Evolutionary conservation across 2,113 vertebrate genomes (phyloP).

Genomic region (Circaetus cinerascens): DNA sequence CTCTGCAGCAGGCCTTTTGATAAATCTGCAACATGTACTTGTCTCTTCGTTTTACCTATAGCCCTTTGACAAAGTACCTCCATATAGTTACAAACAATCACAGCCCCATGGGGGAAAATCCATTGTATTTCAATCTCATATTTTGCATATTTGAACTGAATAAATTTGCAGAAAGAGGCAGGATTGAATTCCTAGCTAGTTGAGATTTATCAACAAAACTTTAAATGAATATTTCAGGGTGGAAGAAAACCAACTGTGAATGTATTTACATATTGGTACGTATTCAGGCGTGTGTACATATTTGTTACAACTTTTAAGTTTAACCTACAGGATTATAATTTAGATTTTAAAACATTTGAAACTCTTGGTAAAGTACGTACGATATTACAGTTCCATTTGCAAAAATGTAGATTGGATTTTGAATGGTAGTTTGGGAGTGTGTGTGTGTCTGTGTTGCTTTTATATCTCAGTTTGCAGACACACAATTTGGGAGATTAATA

Average conservation of each 20-base stretch:
- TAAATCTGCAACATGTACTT: constrained; percentile 22
- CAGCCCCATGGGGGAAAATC: not conserved
- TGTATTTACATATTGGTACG: too few species aligned
- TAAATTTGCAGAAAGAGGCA: not conserved
- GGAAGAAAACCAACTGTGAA: not conserved
- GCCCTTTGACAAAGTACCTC: not conserved
- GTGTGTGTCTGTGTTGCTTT: not conserved
- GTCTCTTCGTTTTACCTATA: constrained; percentile 36
- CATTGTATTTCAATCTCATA: not conserved
- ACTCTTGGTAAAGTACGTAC: not conserved
- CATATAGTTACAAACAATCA: constrained; percentile 28
- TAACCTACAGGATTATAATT: not conserved
- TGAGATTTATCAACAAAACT: not conserved
- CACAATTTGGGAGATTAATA: not conserved
- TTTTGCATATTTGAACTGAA: not conserved
- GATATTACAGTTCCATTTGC: not conserved
- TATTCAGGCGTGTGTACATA: too few species aligned
- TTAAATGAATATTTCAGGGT: not conserved
- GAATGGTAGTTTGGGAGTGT: not conserved
- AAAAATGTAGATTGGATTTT: not conserved
- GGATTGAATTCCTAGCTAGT: not conserved
- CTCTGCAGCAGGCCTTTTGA: constrained; percentile 50
- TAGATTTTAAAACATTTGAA: not conserved
- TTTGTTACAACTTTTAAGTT: not conserved
- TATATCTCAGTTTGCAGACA: not conserved